phyloP scores from a whole-genome alignment of 2,113 vertebrate genomes.

The Odontesthes bonariensis region DNA sequence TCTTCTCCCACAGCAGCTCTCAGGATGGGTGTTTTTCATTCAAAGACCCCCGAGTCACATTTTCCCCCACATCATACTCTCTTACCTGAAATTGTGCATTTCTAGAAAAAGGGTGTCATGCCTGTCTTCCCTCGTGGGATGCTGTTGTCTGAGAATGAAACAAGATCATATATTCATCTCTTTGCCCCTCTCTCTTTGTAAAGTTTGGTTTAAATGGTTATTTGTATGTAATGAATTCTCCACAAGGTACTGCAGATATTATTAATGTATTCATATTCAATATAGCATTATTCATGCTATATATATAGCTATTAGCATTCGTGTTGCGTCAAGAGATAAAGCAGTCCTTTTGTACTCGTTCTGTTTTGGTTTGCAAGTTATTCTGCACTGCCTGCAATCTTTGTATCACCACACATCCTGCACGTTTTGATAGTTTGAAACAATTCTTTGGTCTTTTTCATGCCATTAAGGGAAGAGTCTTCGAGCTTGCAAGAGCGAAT shows the following conservation, averaged over 20 bases:
- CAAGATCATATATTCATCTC: not conserved
- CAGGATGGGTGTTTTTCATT: constrained; percentile 61
- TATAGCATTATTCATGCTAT: too few species aligned
- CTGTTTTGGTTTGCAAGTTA: not conserved
- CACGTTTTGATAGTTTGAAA: not conserved
- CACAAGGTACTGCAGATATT: not conserved
- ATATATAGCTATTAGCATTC: not conserved
- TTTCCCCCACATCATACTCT: constrained; percentile 69
- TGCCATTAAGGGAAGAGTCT: too few species aligned
- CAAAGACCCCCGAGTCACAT: constrained; percentile 65
- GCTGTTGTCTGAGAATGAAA: constrained; percentile 14
- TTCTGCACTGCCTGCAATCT: not conserved
- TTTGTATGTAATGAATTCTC: not conserved
- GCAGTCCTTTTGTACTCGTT: not conserved
- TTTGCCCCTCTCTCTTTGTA: not conserved
- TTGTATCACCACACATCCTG: not conserved
- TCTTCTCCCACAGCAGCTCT: constrained; percentile 70
- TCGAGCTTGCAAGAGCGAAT: too few species aligned
- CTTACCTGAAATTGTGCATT: constrained; percentile 51
- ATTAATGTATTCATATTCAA: not conserved
- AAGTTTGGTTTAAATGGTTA: not conserved
- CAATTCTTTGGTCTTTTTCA: not conserved
- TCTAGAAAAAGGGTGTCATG: constrained; percentile 21
- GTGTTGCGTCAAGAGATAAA: not conserved
- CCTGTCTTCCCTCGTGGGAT: not conserved